These are phyloP conservation scores for Zosterops japonicus DNA, from an alignment of 2,113 vertebrate genomes.

Conservation along the genomic window DNA sequence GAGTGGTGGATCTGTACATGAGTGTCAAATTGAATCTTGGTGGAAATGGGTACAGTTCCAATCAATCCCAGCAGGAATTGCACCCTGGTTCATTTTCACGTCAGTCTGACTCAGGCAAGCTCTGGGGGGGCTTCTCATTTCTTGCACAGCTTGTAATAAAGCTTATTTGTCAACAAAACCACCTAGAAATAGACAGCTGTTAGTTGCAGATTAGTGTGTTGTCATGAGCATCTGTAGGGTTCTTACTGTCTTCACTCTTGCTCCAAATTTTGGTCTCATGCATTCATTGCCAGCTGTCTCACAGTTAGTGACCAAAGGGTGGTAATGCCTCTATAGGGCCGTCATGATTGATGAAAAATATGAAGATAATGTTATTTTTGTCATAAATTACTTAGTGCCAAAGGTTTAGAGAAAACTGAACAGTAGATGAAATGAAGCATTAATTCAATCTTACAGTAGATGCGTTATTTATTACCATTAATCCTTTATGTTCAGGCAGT, in stretches of 20 bases:
- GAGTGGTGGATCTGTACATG: background rate
- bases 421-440: slow-evolving; percentile 1
- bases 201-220: background rate
- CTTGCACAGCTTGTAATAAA: background rate
- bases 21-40: background rate
- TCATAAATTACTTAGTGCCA: background rate
- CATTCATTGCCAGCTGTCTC: background rate
- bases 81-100: background rate
- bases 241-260: background rate
- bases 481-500: background rate
- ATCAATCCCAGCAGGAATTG: background rate
- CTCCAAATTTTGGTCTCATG: background rate
- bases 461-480: slow-evolving; percentile 12
- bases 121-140: background rate
- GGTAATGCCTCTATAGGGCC: background rate
- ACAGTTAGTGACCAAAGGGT: background rate
- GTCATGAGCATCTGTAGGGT: background rate
- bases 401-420: slow-evolving; percentile 22
- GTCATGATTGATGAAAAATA: slow-evolving; percentile 1
- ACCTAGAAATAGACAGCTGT: background rate
- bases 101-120: background rate
- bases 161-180: background rate
- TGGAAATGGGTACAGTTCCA: background rate
- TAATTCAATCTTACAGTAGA: background rate
- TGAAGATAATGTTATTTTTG: background rate